Base-by-base conservation (phyloP, 2,797 vertebrate genomes). In the Pangasius krempfi region DNA sequence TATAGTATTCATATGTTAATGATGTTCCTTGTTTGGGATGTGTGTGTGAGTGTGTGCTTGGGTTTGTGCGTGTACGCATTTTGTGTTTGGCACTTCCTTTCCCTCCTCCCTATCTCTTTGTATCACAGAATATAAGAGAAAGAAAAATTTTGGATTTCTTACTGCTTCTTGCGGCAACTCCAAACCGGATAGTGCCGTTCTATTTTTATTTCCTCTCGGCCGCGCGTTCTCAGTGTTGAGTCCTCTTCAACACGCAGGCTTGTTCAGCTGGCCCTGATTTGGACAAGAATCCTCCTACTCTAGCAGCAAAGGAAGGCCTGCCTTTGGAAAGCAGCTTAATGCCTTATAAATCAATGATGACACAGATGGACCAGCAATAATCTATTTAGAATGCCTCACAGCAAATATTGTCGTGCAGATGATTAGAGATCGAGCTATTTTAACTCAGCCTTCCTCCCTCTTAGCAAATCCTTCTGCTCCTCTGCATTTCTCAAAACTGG, bases 1-100 rank as follows among this genome's bases (percentile, higher is more conserved):
- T 99, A 99, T 96, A 98, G 97, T 96, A 99, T 99, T 99, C 98
- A 99, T 99, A 99, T 99, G 98, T 98, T 98, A 99, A 99, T 99
- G 96, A 98, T 94, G 97, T 95, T 96, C 97, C 97, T 97, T 98
- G 94, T 95, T 96, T 96, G 94, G 92, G 92, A 91, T 85, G 91
- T 91, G 91, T 91, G 91, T 88, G 87, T 75, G 87, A 88, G 78
- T 93, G 89, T 94, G 92, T 91, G 92, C 56, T 89, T 88, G 79
- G 56, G 76, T 86, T 80, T 72, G 75, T 79, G 88, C 84, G 72
- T 60, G 79, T 79, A 89, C 85, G 68, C 85, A 87, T 88, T 78
- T 92, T 94, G 93, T 94, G 90, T 89, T 90, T 93, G 93, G 92
- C 93, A 95, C 95, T 96, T 96, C 95, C 95, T 95, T 93, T 93